A percentile compares a stretch with the other conserved stretches of the same genome.
Conservation (phyloP, 2,888 invertebrate species). For the Drosophila cracens region DNA sequence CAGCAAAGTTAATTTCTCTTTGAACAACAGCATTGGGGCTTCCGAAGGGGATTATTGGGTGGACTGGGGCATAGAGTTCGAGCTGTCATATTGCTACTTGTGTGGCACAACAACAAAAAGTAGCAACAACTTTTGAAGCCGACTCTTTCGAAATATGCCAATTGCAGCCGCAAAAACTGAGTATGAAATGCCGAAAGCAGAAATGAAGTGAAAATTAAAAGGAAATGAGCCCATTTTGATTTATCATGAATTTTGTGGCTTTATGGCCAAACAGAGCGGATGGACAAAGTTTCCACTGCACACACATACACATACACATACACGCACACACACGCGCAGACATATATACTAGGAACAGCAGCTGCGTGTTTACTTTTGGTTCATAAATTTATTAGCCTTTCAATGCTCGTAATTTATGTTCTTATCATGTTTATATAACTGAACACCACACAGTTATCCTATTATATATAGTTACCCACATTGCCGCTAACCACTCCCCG, state of each 20-base stretch:
- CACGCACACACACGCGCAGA: not conserved
- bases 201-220: constrained; percentile 73
- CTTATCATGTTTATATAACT: constrained; percentile 38
- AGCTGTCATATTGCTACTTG: constrained; percentile 11
- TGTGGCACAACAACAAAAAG: constrained; percentile 28
- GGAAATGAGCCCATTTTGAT: constrained; percentile 81
- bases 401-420: constrained; percentile 52
- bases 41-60: not conserved
- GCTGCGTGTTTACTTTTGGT: constrained; percentile 48
- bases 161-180: constrained; percentile 2
- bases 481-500: not conserved
- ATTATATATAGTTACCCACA: not conserved
- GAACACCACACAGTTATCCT: not conserved
- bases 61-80: not conserved
- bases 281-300: constrained; percentile 18
- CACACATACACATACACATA: not conserved
- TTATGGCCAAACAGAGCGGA: constrained; percentile 34
- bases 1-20: not conserved
- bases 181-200: constrained; percentile 29
- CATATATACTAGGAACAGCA: constrained; percentile 3
- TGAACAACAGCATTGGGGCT: not conserved
- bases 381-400: constrained; percentile 50
- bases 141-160: constrained; percentile 9
- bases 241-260: constrained; percentile 73
- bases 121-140: constrained; percentile 15